Evolutionary conservation across 2,797 vertebrate species (phyloP), one percentile per base, ranked within the genome.

Genomic region (Lithobates pipiens): DNA sequence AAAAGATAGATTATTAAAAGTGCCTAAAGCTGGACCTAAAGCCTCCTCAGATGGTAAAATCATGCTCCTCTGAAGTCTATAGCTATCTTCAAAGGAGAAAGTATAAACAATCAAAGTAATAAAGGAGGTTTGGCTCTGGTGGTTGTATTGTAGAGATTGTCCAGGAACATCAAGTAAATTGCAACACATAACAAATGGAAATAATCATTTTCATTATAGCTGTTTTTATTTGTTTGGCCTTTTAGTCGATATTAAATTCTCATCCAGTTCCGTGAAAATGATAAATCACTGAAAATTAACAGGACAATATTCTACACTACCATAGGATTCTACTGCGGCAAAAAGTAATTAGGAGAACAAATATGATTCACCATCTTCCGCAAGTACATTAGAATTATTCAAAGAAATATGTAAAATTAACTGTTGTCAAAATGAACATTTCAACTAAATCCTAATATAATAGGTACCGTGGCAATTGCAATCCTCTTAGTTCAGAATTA

Each of bases 391-490:
- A 36, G 10, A 13, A 77, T 65, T 77, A 77, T 61, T 61, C 54
- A 23, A 67, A 29, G 36, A 68, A 68, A 67, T 63, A 27, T 67
- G 65, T 44, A 68, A 77, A 77, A 61, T 39, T 63, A 25, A 77
- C 75, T 63, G 18, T n/a, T 77, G 76, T 77, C 21, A 77, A 77
- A 39, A 29, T 78, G 77, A 67, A 78, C 36, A 68, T 46, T 39
- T 68, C 61, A 16, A 65, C 76, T 68, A 68, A 77, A 68, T 36
- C 25, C 11, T 68, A 68, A 44, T 78, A 36, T 78, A 63, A 68
- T 68, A 46, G 25, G 61, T 46, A 68, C 36, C 44, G 25, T 78
- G 77, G 63, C 77, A 78, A 44, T 4, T 78, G 25, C 36, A 68
- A 68, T 68, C 61, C 77, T 67, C 39, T 46, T 78, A 67, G 61